phyloP scores from a whole-genome alignment of 2,888 invertebrate genomes.

The Axea sp. region DNA sequence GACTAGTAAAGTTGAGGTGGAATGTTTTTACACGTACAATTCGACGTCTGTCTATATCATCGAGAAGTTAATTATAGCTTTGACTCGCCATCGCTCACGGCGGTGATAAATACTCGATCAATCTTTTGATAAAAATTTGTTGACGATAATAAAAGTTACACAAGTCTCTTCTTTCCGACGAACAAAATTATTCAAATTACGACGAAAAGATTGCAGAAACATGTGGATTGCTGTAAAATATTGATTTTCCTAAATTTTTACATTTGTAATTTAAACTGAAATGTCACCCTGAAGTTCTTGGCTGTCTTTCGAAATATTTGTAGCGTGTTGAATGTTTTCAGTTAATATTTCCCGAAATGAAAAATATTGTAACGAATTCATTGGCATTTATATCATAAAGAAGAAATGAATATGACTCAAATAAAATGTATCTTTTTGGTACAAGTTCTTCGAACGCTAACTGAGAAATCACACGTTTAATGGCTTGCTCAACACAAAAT shows the following conservation, averaged over 20 bases:
- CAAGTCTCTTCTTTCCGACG: conserved; percentile 10
- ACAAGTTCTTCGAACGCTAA: conserved; percentile 22
- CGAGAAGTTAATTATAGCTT: conserved; percentile 55
- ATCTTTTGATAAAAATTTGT: conserved; percentile 45
- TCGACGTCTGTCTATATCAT: conserved; percentile 63
- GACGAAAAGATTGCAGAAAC: conserved; percentile 50
- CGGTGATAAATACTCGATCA: conserved; percentile 58
- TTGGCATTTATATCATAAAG: conserved; percentile 14
- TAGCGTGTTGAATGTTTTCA: conserved; percentile 13
- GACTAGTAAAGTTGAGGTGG: conserved; percentile 56
- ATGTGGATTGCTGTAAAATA: conserved; percentile 57
- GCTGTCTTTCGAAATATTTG: conserved; percentile 28
- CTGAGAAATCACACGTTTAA: conserved; percentile 44
- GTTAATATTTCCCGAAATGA: neutral
- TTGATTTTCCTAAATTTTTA: conserved; percentile 20
- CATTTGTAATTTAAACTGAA: neutral
- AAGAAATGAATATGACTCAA: neutral
- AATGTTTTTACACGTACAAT: conserved; percentile 63
- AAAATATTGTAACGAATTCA: neutral
- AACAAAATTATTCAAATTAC: conserved; percentile 24
- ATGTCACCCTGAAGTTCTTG: conserved; percentile 16
- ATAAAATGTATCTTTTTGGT: conserved; percentile 28
- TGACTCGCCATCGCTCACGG: conserved; percentile 64
- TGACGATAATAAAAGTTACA: conserved; percentile 9
- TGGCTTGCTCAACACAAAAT: conserved; percentile 57